Evolutionary conservation across 1,140 invertebrate genomes (phyloP), one percentile per base, ranked within the genome.

Genomic region (Heliconius hewitsoni): DNA sequence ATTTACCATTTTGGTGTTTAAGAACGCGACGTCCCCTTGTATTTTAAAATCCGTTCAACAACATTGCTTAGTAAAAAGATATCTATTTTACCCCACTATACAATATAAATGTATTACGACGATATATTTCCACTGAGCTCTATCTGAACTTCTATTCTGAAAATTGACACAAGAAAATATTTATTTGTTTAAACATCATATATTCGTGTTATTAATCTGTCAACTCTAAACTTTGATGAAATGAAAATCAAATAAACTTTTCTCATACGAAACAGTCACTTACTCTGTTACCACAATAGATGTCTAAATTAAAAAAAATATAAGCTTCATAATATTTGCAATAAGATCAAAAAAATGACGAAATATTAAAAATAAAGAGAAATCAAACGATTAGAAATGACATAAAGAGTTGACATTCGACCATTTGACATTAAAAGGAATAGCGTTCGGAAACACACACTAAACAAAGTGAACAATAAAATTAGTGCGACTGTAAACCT

Each of bases 401-500:
- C 11, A 66, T 30, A 66, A 11, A 66, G 13, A 66, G 60, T 66
- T 66, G 60, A 66, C 27, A 66, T 8, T 60, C 3, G n/a, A 60
- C 18, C 27, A 66, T 66, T 30, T 66, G 11, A 66, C 60, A 66
- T 66, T 30, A 66, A 30, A 30, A 16, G 3, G 60, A 30, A 27
- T 30, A 66, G 60, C 60, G 23, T 30, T 27, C 23, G 60, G 23
- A 66, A 66, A 27, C 60, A 66, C 23, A 66, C 60, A 66, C n/a
- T 13, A 9, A 66, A 30, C 60, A 30, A 13, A 66, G 30, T 11
- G 23, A 66, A 66, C 13, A 66, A 66, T 27, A 30, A 52, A 66
- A 30, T 66, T 55, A 85, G 80, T 94, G 92, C 92, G 92, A 94
- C 92, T 90, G 91, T 90, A 89, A 73, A 66, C 46, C 87, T 80